Base-by-base conservation (phyloP, 2,888 invertebrate species). In the Molorchus minor region DNA sequence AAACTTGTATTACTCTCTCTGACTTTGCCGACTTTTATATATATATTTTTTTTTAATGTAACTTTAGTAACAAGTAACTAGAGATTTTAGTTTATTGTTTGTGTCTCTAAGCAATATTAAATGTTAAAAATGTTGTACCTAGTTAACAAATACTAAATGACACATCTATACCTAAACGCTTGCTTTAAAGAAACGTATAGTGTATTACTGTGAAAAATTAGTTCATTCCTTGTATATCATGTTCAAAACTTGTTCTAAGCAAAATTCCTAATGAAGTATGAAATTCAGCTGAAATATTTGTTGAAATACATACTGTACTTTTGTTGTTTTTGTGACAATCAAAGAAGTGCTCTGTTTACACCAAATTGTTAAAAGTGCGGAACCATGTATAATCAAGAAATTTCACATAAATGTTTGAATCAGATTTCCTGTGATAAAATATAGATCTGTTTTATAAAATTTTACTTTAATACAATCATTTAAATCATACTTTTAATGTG, bases 71-170 rank as follows among this genome's bases (percentile, higher is more conserved):
- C 41, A 40, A 30, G 19, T 12, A 54, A 20, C 29, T 58, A 44
- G 40, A 47, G 25, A 45, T 62, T 54, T 61, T 45, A 56, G n/a
- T 60, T 52, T 54, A 43, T 54, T 43, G 16, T 15, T 52, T 54
- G 36, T 21, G 41, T 56, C 56, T 56, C 52, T 58, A 54, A 64
- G 64, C 64, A 64, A 64, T 64, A 64, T 45, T 61, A 30, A 58
- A 58, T 64, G 61, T 61, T 64, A 56, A 61, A n/a, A 52, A 52
- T 60, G 41, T 62, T 45, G 56, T 44, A n/a, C n/a, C n/a, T n/a
- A 36, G 52, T 49, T 64, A 53, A 56, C 49, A 54, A 36, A 53
- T 53, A 54, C 30, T 56, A 53, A 43, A 56, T 58, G 58, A 56
- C 58, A 62, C 58, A 47, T 55, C 47, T 56, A 56, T 54, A 47